Percentiles rank a stretch among this genome's conserved stretches.
These are phyloP conservation scores for Hippocampus barbouri DNA, from an alignment of 2,113 vertebrate species.

Conservation along the genomic window DNA sequence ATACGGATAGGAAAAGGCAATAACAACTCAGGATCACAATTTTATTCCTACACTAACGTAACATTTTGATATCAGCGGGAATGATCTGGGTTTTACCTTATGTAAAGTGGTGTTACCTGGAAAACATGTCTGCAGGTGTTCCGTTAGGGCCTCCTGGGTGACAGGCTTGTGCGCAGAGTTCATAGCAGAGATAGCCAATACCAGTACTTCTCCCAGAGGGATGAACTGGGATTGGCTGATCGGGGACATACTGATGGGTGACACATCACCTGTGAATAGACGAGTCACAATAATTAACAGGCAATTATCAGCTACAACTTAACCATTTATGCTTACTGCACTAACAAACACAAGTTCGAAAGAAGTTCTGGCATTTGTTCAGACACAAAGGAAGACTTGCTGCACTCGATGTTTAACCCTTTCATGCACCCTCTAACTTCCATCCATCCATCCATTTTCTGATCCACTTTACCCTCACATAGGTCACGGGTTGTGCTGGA, in stretches of 20 bases:
- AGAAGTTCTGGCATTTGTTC: not conserved
- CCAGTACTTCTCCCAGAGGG: conserved; percentile 96
- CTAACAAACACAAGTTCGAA: not conserved
- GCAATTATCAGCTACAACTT: conserved; percentile 5
- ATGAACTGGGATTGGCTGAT: conserved; percentile 99
- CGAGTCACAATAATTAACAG: conserved; percentile 3
- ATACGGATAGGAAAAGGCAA: no score
- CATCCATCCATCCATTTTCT: no score
- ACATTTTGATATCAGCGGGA: no score
- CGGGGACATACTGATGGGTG: conserved; percentile 99
- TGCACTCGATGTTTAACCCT: not conserved
- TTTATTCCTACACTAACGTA: no score
- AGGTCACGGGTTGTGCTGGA: no score
- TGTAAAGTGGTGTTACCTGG: conserved; percentile 80
- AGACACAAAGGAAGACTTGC: not conserved
- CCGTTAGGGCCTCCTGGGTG: conserved; percentile 94
- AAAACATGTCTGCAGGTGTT: conserved; percentile 95
- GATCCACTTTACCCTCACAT: no score
- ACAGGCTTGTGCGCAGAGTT: conserved; percentile 95
- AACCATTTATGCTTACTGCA: not conserved
- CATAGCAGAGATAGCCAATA: conserved; percentile 98
- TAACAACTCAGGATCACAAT: no score
- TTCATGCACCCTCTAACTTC: no score
- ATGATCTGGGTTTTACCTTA: not conserved
- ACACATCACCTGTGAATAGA: conserved; percentile 89